Evolutionary conservation across 2,888 invertebrate species (phyloP).

Genomic region (Phengaris alcon): DNA sequence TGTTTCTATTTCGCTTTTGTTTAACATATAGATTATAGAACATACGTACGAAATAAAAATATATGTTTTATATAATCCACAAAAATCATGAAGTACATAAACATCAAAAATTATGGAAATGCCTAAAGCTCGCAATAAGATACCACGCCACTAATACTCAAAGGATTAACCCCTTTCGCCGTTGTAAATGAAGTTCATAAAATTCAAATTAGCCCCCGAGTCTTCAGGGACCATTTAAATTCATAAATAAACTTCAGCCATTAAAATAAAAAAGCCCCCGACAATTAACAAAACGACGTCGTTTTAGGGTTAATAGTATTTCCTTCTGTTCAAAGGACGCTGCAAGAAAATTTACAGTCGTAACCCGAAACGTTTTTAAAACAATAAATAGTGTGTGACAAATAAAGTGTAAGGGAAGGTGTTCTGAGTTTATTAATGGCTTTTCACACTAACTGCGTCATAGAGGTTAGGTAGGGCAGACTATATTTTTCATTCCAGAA

Average conservation of each 20-base stretch:
- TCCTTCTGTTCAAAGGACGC: slow-evolving; percentile 52
- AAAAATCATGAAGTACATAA: not conserved
- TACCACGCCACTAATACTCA: slow-evolving; percentile 46
- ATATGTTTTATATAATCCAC: not conserved
- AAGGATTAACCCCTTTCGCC: slow-evolving; percentile 54
- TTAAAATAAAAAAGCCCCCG: slow-evolving; percentile 61
- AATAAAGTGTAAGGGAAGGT: slow-evolving; percentile 45
- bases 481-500: too few relatives aligned
- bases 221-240: slow-evolving; percentile 69
- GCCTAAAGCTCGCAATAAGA: slow-evolving; percentile 37
- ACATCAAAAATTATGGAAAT: not conserved
- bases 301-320: slow-evolving; percentile 73
- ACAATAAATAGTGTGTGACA: slow-evolving; percentile 68
- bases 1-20: too few relatives aligned
- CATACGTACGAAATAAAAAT: too few relatives aligned
- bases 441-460: slow-evolving; percentile 35
- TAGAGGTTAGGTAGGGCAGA: not conserved
- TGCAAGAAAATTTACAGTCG: slow-evolving; percentile 53
- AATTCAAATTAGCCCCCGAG: slow-evolving; percentile 74
- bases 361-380: slow-evolving; percentile 60
- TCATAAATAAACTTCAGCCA: slow-evolving; percentile 71
- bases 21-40: too few relatives aligned
- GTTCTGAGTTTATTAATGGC: slow-evolving; percentile 34
- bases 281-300: slow-evolving; percentile 76
- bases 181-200: slow-evolving; percentile 70